Evolutionary conservation across 2,113 vertebrate genomes (phyloP), one percentile per base, ranked within the genome.

Genomic region (Ammospiza nelsoni): DNA sequence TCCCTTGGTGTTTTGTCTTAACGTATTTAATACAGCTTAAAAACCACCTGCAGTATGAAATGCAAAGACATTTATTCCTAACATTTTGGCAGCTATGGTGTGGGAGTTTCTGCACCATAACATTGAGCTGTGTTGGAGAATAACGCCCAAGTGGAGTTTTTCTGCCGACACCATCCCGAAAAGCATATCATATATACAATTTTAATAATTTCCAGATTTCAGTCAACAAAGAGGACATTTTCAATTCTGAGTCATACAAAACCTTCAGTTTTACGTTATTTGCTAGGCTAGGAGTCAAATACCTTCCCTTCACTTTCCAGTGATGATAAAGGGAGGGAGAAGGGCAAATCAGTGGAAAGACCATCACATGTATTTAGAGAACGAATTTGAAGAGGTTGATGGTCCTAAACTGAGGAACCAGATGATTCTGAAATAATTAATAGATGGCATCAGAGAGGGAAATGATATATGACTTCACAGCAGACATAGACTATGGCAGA

Each of bases 131-230:
- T 61, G 17, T 17, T 65, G n/a, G 41, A 79, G 46, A 83, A 17
- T 8, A 90, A 92, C 0, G 0, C 20, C 16, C 43, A 87, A 57
- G 48, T 0, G 0, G 59, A 80, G 55, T 15, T 87, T 5, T 89
- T 69, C 78, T 69, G 63, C 81, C 66, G 62, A 89, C n/a, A 69
- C 18, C 22, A 82, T 43, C 29, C 46, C 23, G 57, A 91, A 43
- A 7, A 74, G 11, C 0, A 0, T 28, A 28, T 35, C 15, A 58
- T 7, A 73, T 3, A 55, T 19, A 33, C 13, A 49, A n/a, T 29
- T 82, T 19, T 33, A 10, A 76, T 90, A 55, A 57, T 66, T 85
- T 24, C 21, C 51, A 88, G 9, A 51, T 76, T 90, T 80, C n/a
- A 83, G 54, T 54, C 67, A 57, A 72, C 18, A 28, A 72, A 87